Evolutionary conservation across 2,888 invertebrate species (phyloP), one percentile per base, ranked within the genome.

Genomic region (Noctua comes): DNA sequence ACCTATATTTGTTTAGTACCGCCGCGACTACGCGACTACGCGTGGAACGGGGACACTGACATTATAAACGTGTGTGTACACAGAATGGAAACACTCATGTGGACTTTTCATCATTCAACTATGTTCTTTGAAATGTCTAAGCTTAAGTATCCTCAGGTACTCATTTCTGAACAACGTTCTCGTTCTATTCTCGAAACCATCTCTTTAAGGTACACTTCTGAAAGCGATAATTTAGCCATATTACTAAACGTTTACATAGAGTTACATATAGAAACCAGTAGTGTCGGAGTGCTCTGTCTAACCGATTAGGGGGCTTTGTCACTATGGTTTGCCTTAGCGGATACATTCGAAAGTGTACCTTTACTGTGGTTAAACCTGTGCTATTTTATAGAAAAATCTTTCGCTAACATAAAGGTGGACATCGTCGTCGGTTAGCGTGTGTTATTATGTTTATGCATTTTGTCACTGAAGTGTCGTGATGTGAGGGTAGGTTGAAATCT

Each of bases 1-100:
- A 46, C 76, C 64, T 71, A 71, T 73, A 68, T 84, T 82, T 84
- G 70, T 73, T 73, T 46, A 51, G 57, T 64, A 57, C 62, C 36
- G 24, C 74, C n/a, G 21, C 68, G 36, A 36, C 51, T n/a, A n/a
- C 57, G 57, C n/a, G 48, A 24, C 68, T 73, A 43, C 65, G 62
- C 62, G 68, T 43, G 21, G 31, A 84, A 77, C 48, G 69, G 43
- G 73, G 71, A 62, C 78, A 79, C 69, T 77, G 65, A 57, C 83
- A 48, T 69, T 77, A 57, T 48, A 80, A 54, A 80, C 64, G 57
- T 65, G 43, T 70, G 40, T 69, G 48, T 64, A 54, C 7, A 68
- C 11, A 18, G 24, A 81, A 75, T 2, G 24, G n/a, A n/a, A n/a
- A 65, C n/a, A 57, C 46, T 36, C 36, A 3, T 46, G 27, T 40